Conservation (phyloP, 2,113 vertebrate species). For the Fregetta grallaria region DNA sequence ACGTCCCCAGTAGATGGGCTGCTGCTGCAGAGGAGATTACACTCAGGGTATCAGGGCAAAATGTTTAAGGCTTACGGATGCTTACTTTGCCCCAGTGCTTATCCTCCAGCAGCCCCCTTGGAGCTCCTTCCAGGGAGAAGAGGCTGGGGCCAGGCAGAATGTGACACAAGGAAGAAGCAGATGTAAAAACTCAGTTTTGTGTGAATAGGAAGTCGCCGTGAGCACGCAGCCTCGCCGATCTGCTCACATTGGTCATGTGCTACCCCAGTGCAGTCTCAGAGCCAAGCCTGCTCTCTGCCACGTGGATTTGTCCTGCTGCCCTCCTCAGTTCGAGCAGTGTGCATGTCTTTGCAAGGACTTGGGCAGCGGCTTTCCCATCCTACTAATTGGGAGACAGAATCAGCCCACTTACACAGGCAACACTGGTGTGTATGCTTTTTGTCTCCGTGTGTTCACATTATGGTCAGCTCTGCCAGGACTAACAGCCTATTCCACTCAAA, state of each 20-base stretch:
- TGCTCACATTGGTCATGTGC: fast-evolving
- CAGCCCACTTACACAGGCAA: neutral
- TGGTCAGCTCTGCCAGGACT: neutral
- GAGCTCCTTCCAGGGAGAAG: neutral
- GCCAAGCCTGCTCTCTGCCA: neutral
- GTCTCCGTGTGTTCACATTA: neutral
- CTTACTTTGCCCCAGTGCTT: neutral
- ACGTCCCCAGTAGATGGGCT: no score
- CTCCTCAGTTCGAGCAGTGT: neutral
- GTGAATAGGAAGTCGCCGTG: neutral
- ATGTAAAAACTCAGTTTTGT: neutral
- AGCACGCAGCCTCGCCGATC: neutral
- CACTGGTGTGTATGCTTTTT: neutral
- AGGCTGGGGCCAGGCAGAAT: neutral
- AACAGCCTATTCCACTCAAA: neutral
- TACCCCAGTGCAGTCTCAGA: neutral
- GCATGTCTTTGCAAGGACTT: neutral
- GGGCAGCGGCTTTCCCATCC: neutral
- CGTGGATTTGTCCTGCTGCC: neutral
- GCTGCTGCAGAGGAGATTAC: neutral
- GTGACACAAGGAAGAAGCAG: neutral
- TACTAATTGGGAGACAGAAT: neutral
- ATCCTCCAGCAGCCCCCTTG: neutral
- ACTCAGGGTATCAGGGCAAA: neutral
- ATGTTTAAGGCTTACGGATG: neutral